Evolutionary conservation across 2,797 vertebrate species (phyloP).

Genomic region (Cossypha caffra): DNA sequence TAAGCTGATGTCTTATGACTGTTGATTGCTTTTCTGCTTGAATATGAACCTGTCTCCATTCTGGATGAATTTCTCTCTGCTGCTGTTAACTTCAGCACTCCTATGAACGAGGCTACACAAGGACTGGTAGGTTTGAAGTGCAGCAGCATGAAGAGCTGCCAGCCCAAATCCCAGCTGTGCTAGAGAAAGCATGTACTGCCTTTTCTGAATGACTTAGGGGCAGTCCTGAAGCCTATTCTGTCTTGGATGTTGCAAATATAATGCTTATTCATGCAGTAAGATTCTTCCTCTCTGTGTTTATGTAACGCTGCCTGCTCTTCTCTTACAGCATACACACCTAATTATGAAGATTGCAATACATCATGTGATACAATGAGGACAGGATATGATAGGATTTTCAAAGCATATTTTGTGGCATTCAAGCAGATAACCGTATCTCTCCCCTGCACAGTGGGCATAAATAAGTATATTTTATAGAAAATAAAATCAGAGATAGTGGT

Average conservation of each 20-base stretch:
- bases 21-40: background rate
- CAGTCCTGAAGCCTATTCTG: background rate
- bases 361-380: background rate
- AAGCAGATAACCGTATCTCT: background rate
- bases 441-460: background rate
- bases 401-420: background rate
- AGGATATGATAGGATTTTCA: background rate
- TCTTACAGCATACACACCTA: background rate
- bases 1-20: background rate
- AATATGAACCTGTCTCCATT: background rate
- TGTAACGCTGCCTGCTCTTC: background rate
- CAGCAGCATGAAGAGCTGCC: background rate
- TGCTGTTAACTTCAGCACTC: background rate
- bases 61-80: background rate
- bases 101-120: rapidly evolving
- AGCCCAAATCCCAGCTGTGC: background rate
- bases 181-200: background rate
- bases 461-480: background rate
- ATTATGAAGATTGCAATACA: background rate
- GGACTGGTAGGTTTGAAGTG: background rate
- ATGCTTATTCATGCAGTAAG: background rate
- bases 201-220: background rate
- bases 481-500: background rate
- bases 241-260: background rate
- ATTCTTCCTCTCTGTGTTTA: background rate